These are phyloP conservation scores for Chascanopsetta lugubris DNA, from an alignment of 2,113 vertebrate genomes.

Conservation along the genomic window DNA sequence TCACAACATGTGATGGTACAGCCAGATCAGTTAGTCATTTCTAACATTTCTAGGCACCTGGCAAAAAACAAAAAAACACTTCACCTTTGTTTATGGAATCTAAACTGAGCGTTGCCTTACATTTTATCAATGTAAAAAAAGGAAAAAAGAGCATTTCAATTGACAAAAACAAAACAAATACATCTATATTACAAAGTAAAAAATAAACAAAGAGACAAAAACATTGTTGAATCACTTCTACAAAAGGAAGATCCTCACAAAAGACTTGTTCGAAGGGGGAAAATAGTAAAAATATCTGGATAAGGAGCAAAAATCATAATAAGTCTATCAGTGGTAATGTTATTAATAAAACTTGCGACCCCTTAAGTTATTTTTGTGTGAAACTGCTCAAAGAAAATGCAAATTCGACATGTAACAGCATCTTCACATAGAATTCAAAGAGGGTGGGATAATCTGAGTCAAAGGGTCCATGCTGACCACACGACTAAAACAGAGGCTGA, in stretches of 20 bases:
- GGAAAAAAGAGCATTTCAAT: slow-evolving; percentile 62
- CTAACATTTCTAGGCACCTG: slow-evolving; percentile 68
- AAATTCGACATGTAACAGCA: slow-evolving; percentile 34
- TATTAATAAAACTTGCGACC: slow-evolving; percentile 66
- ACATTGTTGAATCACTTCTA: slow-evolving; percentile 61
- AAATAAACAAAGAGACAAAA: slow-evolving; percentile 55
- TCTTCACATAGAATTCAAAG: slow-evolving; percentile 16
- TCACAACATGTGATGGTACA: slow-evolving; percentile 70
- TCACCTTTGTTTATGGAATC: slow-evolving; percentile 80
- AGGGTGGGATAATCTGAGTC: slow-evolving; percentile 14
- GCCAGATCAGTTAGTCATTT: slow-evolving; percentile 63
- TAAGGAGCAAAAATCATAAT: slow-evolving; percentile 56
- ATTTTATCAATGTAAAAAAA: slow-evolving; percentile 73
- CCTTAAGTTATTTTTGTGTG: slow-evolving; percentile 50
- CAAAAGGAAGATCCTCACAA: slow-evolving; percentile 75
- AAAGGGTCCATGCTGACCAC: not conserved
- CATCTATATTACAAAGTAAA: slow-evolving; percentile 76
- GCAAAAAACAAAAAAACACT: slow-evolving; percentile 68
- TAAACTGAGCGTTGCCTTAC: slow-evolving; percentile 66
- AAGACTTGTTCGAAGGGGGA: slow-evolving; percentile 65
- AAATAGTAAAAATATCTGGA: slow-evolving; percentile 41
- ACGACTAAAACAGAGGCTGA: slow-evolving; percentile 8
- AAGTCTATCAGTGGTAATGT: slow-evolving; percentile 62
- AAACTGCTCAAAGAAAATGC: slow-evolving; percentile 47
- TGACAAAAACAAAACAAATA: slow-evolving; percentile 67